Evolutionary conservation across 2,888 invertebrate genomes (phyloP), one percentile per base, ranked within the genome.

Genomic region (Luperina nickerlii): DNA sequence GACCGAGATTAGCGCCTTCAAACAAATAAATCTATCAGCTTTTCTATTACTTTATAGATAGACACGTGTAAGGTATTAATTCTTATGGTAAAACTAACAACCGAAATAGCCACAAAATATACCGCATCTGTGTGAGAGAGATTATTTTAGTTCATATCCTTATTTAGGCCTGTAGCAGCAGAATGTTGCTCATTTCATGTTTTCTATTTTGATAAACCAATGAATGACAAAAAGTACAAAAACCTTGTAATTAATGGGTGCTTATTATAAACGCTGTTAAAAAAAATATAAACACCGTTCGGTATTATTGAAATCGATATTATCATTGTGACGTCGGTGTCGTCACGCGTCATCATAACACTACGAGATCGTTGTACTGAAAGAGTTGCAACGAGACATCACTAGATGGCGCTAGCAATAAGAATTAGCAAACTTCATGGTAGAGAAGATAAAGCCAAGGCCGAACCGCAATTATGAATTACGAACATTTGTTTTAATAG

Each of bases 361-460:
- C 18, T 8, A 51, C 24, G 18, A 63, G 60, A 66, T 15, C 48
- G 3, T 60, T 51, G 6, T 15, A 18, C 20, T 54, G 7, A 11
- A 79, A 65, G 18, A 27, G 73, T 87, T 76, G 78, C 42, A 18
- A 24, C 13, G 5, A 70, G 0, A 24, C 57, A 20, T 15, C 48
- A 24, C 62, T 82, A 83, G 83, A 82, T 86, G 83, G 82, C 86
- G 76, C 60, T 75, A 45, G 15, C 27, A 7, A 15, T 45, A 62
- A 54, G 54, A 63, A 20, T 69, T 63, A 38, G 57, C n/a, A n/a
- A 65, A 71, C 68, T 69, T 72, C 57, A 84, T 73, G 60, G 69
- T 60, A 85, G 68, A 69, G 20, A 73, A 69, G 85, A 65, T 80
- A 73, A 69, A 73, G 65, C 73, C 82, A 86, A 86, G 82, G 82